A percentile compares a stretch with the other conserved stretches of the same genome.
Conservation (phyloP, 2,888 invertebrate species). For the Cataglyphis altisquamis region DNA sequence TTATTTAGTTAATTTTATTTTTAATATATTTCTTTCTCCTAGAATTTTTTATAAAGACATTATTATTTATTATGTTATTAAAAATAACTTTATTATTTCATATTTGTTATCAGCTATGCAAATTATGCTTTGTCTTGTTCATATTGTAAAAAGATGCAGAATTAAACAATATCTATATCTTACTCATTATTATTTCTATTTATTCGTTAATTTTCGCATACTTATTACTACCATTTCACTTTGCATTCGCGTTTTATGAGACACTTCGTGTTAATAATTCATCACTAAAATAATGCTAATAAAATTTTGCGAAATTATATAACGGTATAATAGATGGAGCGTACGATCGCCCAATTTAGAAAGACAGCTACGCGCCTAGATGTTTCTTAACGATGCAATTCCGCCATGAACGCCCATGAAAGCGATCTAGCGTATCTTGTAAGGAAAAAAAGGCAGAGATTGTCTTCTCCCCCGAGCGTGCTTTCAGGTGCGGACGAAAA, state of each 20-base stretch:
- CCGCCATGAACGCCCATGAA: neutral
- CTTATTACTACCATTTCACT: neutral
- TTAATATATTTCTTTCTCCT: neutral
- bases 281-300: neutral
- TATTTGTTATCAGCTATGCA: neutral
- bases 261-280: constrained; percentile 4
- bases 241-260: neutral
- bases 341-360: constrained; percentile 5
- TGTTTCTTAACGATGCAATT: constrained; percentile 40
- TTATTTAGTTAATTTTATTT: neutral
- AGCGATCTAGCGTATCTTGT: neutral
- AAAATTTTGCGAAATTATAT: neutral
- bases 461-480: constrained; percentile 42
- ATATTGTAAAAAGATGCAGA: neutral
- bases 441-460: constrained; percentile 29
- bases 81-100: neutral
- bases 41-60: neutral
- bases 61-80: neutral
- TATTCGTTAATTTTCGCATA: neutral
- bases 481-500: constrained; percentile 67
- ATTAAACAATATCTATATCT: neutral
- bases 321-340: neutral
- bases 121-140: neutral
- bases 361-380: neutral
- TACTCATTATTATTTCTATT: neutral